Evolutionary conservation across 92 coral and sea anemone species (phyloP).

Genomic region (Micromussa lordhowensis): DNA sequence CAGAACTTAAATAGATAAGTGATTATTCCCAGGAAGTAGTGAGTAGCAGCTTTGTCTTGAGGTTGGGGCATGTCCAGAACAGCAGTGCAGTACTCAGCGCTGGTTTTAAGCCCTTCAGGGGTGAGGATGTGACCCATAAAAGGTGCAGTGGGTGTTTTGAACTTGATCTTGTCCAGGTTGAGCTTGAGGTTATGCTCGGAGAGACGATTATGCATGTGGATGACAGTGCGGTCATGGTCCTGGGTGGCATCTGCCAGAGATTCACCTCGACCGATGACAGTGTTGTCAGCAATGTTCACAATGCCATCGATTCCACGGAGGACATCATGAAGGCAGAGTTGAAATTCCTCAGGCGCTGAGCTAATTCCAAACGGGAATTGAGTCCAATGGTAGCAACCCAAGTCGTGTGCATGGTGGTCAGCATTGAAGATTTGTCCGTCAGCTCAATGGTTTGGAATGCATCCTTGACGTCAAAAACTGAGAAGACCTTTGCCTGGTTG

Average conservation of each 20-base stretch:
- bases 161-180: conserved; percentile 70
- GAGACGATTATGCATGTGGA: conserved; percentile 42
- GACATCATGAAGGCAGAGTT: conserved; percentile 53
- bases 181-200: conserved; percentile 72
- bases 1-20: conserved; percentile 58
- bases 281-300: conserved; percentile 66
- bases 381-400: conserved; percentile 70
- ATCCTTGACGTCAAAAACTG: conserved; percentile 67
- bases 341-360: conserved; percentile 52
- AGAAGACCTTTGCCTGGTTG: conserved; percentile 65
- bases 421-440: conserved; percentile 50
- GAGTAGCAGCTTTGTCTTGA: conserved; percentile 67
- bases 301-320: conserved; percentile 62
- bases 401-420: conserved; percentile 40
- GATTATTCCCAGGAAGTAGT: conserved; percentile 56
- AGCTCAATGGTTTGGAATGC: conserved; percentile 54
- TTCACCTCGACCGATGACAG: conserved; percentile 59
- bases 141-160: conserved; percentile 31
- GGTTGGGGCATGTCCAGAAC: conserved; percentile 66
- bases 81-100: conserved; percentile 20
- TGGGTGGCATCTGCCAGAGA: conserved; percentile 23
- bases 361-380: conserved; percentile 68
- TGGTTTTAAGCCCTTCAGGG: too few relatives aligned
- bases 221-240: conserved; percentile 57
- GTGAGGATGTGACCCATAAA: too few relatives aligned